A percentile compares a stretch with the other conserved stretches of the same genome.
These are phyloP conservation scores for Alethe castanea DNA, from an alignment of 2,113 vertebrate species.

Conservation along the genomic window DNA sequence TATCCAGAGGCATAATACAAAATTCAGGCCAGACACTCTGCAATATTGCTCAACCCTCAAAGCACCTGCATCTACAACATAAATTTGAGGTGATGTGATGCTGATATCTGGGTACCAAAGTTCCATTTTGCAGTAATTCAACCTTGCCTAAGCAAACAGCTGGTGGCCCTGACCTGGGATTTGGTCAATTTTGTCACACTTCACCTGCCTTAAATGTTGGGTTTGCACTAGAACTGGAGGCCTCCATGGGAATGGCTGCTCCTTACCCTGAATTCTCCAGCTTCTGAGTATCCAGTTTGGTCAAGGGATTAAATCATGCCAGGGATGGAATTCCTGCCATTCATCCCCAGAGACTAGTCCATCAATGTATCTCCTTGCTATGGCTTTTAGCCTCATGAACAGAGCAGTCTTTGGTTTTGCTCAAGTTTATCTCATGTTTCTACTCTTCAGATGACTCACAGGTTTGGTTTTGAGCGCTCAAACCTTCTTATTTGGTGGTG, in stretches of 20 bases:
- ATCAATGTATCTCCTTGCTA: background rate
- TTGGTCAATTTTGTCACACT: background rate
- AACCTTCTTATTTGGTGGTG: background rate
- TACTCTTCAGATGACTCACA: background rate
- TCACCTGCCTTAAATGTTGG: background rate
- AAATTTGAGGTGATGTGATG: background rate
- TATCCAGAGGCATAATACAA: background rate
- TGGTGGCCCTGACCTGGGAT: background rate
- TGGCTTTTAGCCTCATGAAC: background rate
- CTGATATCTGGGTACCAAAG: background rate
- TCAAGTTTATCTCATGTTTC: background rate
- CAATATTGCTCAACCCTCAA: background rate
- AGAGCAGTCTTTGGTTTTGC: background rate
- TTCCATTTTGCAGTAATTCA: background rate
- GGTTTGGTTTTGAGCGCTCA: background rate
- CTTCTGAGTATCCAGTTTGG: background rate
- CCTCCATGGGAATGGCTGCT: background rate
- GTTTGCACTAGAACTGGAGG: background rate
- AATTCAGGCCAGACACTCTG: background rate
- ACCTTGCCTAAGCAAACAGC: background rate
- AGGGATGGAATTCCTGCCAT: background rate
- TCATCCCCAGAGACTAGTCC: background rate
- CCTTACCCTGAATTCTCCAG: background rate
- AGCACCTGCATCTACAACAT: background rate
- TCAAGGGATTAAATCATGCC: background rate